Percentiles rank a stretch among this genome's conserved stretches.
These are phyloP conservation scores for Pyrgilauda ruficollis DNA, from an alignment of 2,113 vertebrate species.

Conservation along the genomic window DNA sequence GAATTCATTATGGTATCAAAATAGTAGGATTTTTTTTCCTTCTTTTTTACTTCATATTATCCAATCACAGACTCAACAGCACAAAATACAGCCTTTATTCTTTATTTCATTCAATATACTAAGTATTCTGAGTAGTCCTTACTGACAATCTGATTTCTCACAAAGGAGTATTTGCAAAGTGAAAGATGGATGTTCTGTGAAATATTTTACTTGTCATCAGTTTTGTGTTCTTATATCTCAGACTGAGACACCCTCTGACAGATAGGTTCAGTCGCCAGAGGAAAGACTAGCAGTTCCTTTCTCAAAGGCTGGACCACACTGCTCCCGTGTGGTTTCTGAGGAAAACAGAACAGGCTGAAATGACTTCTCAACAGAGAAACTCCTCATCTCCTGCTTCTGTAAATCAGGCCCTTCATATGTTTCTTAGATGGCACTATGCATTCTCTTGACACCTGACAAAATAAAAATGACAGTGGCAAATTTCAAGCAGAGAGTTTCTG, in stretches of 20 bases:
- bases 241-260: slow-evolving; percentile 63
- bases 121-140: slow-evolving; percentile 58
- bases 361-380: background rate
- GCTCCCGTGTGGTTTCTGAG: slow-evolving; percentile 80
- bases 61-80: slow-evolving; percentile 40
- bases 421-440: background rate
- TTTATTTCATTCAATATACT: slow-evolving; percentile 50
- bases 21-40: background rate
- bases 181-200: slow-evolving; percentile 78
- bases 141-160: slow-evolving; percentile 70
- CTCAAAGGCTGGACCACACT: slow-evolving; percentile 80
- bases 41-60: slow-evolving; percentile 18
- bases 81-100: slow-evolving; percentile 53
- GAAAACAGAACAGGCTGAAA: slow-evolving; percentile 47
- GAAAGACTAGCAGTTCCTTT: slow-evolving; percentile 1
- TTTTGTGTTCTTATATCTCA: slow-evolving; percentile 59
- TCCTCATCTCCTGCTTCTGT: background rate
- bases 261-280: slow-evolving; percentile 60
- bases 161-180: slow-evolving; percentile 74
- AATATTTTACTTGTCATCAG: slow-evolving; percentile 79
- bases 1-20: slow-evolving; percentile 32
- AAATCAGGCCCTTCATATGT: background rate
- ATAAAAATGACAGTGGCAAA: background rate
- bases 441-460: background rate
- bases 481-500: background rate